Percentiles rank a stretch among this genome's conserved stretches.
Conservation (phyloP, 2,888 invertebrate species). For the Drosophila quasianomalipes region DNA sequence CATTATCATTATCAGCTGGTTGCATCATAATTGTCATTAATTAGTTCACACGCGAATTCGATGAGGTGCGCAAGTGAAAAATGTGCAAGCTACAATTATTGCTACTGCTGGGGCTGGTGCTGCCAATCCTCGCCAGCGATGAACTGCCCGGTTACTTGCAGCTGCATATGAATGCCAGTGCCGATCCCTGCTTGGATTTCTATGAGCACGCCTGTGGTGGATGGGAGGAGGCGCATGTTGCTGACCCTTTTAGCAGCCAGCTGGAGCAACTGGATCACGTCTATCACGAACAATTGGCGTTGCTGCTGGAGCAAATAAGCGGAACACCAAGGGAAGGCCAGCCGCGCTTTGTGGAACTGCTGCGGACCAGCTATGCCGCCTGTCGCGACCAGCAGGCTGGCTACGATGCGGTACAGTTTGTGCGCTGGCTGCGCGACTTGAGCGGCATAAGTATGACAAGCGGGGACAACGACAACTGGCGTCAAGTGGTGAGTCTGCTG, state of each 20-base stretch:
- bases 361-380: slow-evolving; percentile 43
- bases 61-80: slow-evolving; percentile 11
- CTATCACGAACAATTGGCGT: slow-evolving; percentile 40
- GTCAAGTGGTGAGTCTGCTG: slow-evolving; percentile 11
- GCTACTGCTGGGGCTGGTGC: background rate
- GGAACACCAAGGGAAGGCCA: background rate
- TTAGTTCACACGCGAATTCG: slow-evolving; percentile 33
- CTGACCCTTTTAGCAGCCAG: slow-evolving; percentile 24
- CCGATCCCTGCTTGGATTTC: slow-evolving; percentile 50
- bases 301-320: background rate
- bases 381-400: slow-evolving; percentile 31
- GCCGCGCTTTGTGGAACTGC: slow-evolving; percentile 34
- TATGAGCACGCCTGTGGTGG: slow-evolving; percentile 60
- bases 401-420: slow-evolving; percentile 12
- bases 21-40: slow-evolving; percentile 16
- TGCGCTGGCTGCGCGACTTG: slow-evolving; percentile 26
- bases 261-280: slow-evolving; percentile 45
- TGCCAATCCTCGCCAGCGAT: slow-evolving; percentile 4
- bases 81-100: slow-evolving; percentile 19
- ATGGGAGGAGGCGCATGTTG: slow-evolving; percentile 34
- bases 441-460: background rate
- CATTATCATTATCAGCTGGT: slow-evolving; percentile 8
- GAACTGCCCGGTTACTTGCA: slow-evolving; percentile 22
- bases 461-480: background rate
- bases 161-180: slow-evolving; percentile 18